Percentiles rank a stretch among this genome's conserved stretches.
Conservation (phyloP, 2,888 invertebrate species). For the Leucophenga montana region DNA sequence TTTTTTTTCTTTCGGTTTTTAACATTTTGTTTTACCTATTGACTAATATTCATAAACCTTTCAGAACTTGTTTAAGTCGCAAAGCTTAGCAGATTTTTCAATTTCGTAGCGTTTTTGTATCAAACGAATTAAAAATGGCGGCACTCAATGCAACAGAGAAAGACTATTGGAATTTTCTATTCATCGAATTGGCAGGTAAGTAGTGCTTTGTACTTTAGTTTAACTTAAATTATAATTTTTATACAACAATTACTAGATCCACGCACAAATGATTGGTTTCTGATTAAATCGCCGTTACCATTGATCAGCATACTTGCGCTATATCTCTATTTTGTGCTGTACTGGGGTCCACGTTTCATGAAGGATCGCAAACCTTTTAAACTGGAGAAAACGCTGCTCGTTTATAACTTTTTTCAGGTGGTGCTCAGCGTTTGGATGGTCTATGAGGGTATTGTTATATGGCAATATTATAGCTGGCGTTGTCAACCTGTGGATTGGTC, state of each 20-base stretch:
- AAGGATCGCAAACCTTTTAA: constrained; percentile 88
- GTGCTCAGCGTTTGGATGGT: constrained; percentile 87
- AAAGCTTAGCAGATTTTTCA: constrained; percentile 62
- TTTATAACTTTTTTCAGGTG: constrained; percentile 93
- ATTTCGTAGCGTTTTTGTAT: constrained; percentile 31
- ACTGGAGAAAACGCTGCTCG: constrained; percentile 83
- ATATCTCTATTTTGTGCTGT: constrained; percentile 82
- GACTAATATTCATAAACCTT: constrained; percentile 35
- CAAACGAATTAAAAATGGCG: constrained; percentile 69
- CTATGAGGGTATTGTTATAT: constrained; percentile 76
- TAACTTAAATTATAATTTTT: constrained; percentile 15
- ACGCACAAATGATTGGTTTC: constrained; percentile 78
- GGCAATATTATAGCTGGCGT: constrained; percentile 89
- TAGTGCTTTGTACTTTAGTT: too few species aligned
- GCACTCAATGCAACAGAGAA: constrained; percentile 77
- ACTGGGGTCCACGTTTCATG: constrained; percentile 91
- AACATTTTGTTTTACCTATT: constrained; percentile 32
- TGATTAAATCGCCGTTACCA: constrained; percentile 82
- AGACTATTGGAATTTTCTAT: constrained; percentile 78
- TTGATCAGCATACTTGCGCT: constrained; percentile 79
- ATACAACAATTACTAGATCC: constrained; percentile 73
- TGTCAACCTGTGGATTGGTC: constrained; percentile 95
- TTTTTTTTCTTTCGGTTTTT: constrained; percentile 43
- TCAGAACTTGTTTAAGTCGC: constrained; percentile 56
- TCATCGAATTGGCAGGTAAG: constrained; percentile 80